Conservation (phyloP, 2,888 invertebrate genomes). For the Argynnis bischoffii region DNA sequence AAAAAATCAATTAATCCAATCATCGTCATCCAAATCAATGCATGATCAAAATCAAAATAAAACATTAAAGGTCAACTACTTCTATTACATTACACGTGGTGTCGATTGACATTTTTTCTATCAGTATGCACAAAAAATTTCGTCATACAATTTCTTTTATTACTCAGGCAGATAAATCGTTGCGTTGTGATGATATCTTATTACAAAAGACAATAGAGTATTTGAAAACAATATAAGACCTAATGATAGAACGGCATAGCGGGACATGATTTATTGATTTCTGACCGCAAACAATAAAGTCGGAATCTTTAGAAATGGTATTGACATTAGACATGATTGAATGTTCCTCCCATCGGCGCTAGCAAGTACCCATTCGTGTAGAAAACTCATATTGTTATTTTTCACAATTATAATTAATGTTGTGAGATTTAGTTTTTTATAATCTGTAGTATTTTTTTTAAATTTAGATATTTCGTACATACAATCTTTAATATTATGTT, state of each 20-base stretch:
- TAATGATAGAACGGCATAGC: conserved; percentile 42
- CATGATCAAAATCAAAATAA: too few species aligned
- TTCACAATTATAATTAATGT: too few species aligned
- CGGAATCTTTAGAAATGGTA: conserved; percentile 48
- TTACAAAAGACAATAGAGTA: conserved; percentile 49
- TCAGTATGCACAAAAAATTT: neutral
- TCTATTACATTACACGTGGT: too few species aligned
- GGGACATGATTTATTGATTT: conserved; percentile 56
- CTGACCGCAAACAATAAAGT: conserved; percentile 49
- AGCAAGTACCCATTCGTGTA: neutral
- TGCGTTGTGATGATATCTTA: conserved; percentile 20
- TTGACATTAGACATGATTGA: conserved; percentile 53
- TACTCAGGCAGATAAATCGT: conserved; percentile 8
- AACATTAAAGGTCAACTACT: too few species aligned
- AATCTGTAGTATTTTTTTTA: too few species aligned
- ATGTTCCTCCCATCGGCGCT: conserved; percentile 37
- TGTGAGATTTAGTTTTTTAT: too few species aligned
- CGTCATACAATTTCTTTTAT: conserved; percentile 6
- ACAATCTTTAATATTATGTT: too few species aligned
- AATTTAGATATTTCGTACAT: too few species aligned
- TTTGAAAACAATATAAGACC: conserved; percentile 60
- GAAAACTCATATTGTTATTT: too few species aligned
- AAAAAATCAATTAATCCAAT: too few species aligned
- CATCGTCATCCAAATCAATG: too few species aligned
- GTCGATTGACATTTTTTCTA: too few species aligned